Percentiles rank a stretch among this genome's conserved stretches.
Evolutionary conservation across 2,888 invertebrate genomes (phyloP).

Genomic region (Nomada ruficornis): DNA sequence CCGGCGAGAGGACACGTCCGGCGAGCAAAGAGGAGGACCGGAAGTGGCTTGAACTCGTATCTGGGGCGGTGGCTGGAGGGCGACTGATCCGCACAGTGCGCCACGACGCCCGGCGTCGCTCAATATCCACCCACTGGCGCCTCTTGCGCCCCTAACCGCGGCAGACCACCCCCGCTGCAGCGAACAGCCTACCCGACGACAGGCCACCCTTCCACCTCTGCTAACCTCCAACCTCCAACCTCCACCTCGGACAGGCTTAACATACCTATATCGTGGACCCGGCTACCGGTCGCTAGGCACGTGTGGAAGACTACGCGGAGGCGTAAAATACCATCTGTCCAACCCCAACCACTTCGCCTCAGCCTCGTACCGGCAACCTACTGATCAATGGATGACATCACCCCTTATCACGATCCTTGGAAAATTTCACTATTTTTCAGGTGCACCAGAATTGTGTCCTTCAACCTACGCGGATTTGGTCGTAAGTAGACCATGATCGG

Average conservation of each 20-base stretch:
- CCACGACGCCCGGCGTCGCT: conserved; percentile 87
- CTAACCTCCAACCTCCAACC: conserved; percentile 64
- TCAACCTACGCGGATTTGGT: neutral
- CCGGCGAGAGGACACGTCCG: conserved; percentile 79
- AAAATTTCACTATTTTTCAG: conserved; percentile 9
- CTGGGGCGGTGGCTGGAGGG: conserved; percentile 88
- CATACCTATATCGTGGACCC: conserved; percentile 56
- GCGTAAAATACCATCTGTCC: conserved; percentile 70
- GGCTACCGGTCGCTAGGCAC: conserved; percentile 68
- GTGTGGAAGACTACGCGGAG: conserved; percentile 64
- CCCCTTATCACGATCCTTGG: conserved; percentile 25
- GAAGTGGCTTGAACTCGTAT: conserved; percentile 84
- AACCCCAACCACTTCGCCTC: conserved; percentile 35
- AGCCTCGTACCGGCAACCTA: neutral
- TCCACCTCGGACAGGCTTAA: conserved; percentile 50
- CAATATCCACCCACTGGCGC: conserved; percentile 85
- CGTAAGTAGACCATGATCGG: neutral
- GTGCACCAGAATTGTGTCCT: neutral
- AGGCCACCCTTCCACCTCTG: conserved; percentile 64
- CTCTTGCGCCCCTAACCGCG: conserved; percentile 55
- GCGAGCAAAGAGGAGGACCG: conserved; percentile 74
- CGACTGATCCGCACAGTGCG: conserved; percentile 85
- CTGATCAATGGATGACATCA: conserved; percentile 40
- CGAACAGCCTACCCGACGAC: conserved; percentile 67
- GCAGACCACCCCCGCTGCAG: conserved; percentile 38